Percentiles rank a stretch among this genome's conserved stretches.
phyloP scores from a whole-genome alignment of 2,113 vertebrate genomes.

The Mesembrinibis cayennensis region DNA sequence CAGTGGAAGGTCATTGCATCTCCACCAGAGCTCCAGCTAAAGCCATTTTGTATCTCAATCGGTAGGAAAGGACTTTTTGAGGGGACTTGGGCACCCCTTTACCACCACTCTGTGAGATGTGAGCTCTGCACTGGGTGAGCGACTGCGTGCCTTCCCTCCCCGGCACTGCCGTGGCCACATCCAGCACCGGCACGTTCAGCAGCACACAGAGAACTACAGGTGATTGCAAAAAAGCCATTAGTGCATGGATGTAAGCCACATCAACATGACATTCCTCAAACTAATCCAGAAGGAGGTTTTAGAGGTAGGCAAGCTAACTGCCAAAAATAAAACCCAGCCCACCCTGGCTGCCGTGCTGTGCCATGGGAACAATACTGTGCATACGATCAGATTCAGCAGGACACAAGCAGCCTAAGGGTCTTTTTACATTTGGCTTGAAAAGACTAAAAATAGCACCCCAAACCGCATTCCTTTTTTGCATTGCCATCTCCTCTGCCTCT shows the following conservation, averaged over 20 bases:
- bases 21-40: neutral
- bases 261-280: neutral
- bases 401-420: slow-evolving; percentile 41
- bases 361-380: neutral
- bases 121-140: neutral
- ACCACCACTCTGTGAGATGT: neutral
- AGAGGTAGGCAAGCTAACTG: neutral
- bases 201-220: neutral
- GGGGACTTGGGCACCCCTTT: neutral
- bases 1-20: too few relatives aligned
- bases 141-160: neutral
- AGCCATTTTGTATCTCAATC: neutral
- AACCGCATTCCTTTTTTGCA: neutral
- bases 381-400: slow-evolving; percentile 16
- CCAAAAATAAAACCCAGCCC: slow-evolving; percentile 3
- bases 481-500: neutral
- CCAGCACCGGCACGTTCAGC: neutral
- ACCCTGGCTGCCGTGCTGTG: neutral
- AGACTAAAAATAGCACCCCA: slow-evolving; percentile 54
- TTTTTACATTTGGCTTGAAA: slow-evolving; percentile 45
- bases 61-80: neutral
- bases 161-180: neutral
- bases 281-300: neutral
- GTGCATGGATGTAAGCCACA: neutral
- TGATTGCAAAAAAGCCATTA: neutral